phyloP scores from a whole-genome alignment of 1,140 invertebrate species.

The Rhynchophorus ferrugineus region DNA sequence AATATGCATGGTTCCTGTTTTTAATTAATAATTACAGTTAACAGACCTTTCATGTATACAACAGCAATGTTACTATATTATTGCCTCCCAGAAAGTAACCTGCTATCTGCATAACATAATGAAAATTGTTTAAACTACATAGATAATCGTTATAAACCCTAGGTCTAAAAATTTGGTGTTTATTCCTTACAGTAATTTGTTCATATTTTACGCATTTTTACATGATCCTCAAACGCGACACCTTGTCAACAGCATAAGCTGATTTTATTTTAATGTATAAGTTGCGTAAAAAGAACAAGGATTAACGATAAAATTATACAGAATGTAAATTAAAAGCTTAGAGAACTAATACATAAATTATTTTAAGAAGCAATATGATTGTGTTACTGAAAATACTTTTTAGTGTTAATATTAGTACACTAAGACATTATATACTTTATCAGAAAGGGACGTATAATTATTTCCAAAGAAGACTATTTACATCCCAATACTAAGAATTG shows the following conservation, averaged over 20 bases:
- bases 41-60: no score
- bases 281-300: background rate
- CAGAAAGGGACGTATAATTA: background rate
- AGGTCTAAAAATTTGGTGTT: conserved; percentile 20
- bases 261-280: background rate
- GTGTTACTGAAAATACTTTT: background rate
- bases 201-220: conserved; percentile 10
- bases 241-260: background rate
- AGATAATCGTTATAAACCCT: conserved; percentile 4
- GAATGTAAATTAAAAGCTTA: background rate
- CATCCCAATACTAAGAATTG: conserved; percentile 12
- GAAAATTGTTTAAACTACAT: no score
- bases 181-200: conserved; percentile 19
- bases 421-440: background rate
- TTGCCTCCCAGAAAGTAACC: no score
- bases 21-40: no score
- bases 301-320: background rate
- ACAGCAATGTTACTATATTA: no score
- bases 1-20: no score
- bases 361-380: no score
- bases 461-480: background rate
- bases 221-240: background rate
- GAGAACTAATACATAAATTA: no score
- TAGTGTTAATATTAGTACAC: background rate
- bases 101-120: no score